Conservation (phyloP, 2,888 invertebrate genomes). For the Hypomecis punctinalis region DNA sequence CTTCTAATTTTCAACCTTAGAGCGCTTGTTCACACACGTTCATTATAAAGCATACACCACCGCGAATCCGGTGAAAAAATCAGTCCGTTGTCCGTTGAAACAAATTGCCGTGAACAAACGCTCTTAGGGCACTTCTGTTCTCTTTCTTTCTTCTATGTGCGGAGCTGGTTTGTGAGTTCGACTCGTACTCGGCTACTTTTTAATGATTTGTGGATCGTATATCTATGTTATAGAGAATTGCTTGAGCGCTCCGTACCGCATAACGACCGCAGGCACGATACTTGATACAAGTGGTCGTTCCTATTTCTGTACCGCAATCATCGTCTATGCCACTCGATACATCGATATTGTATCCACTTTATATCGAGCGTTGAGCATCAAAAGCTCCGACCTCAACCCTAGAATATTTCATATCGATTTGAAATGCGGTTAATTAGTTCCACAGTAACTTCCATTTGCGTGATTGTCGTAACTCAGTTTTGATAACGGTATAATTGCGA, state of each 20-base stretch:
- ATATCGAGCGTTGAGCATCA: slow-evolving; percentile 15
- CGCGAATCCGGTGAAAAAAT: too few species aligned
- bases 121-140: too few species aligned
- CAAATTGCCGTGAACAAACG: too few species aligned
- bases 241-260: slow-evolving; percentile 40
- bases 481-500: slow-evolving; percentile 24
- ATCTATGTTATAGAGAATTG: slow-evolving; percentile 36
- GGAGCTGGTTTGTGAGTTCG: too few species aligned
- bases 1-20: too few species aligned
- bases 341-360: slow-evolving; percentile 24
- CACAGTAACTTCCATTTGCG: slow-evolving; percentile 18
- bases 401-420: slow-evolving; percentile 25
- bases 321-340: slow-evolving; percentile 36
- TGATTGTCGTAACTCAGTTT: slow-evolving; percentile 20
- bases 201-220: neutral
- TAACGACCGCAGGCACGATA: slow-evolving; percentile 49
- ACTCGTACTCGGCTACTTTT: too few species aligned
- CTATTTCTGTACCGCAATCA: slow-evolving; percentile 50
- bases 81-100: too few species aligned
- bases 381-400: slow-evolving; percentile 17
- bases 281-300: slow-evolving; percentile 50
- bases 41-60: too few species aligned
- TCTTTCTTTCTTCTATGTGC: too few species aligned
- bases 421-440: slow-evolving; percentile 25
- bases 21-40: too few species aligned